Conservation (phyloP, 2,113 vertebrate genomes). For the Cepphus grylle region DNA sequence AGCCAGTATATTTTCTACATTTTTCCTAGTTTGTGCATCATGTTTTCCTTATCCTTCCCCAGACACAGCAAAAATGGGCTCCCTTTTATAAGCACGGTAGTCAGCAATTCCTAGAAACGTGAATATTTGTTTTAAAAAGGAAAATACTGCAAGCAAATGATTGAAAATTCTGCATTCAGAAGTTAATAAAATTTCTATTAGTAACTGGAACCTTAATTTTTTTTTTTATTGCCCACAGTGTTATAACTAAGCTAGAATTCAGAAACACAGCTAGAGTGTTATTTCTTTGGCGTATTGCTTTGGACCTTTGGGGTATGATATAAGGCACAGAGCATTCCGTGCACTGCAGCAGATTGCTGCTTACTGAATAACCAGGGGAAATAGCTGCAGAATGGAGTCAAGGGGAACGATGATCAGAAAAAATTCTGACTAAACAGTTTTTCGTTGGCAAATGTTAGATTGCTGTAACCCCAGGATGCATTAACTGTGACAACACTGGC, state of each 20-base stretch:
- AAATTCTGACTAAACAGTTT: background rate
- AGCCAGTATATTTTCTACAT: constrained; percentile 15
- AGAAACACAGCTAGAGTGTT: constrained; percentile 14
- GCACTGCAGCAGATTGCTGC: background rate
- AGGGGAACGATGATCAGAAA: background rate
- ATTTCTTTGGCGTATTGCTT: constrained; percentile 16
- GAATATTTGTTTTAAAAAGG: constrained; percentile 43
- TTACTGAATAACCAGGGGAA: constrained; percentile 17
- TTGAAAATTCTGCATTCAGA: background rate
- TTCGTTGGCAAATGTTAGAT: background rate
- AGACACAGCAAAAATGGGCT: constrained; percentile 33
- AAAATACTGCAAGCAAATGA: background rate
- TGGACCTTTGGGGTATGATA: constrained; percentile 42
- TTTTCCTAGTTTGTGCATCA: constrained; percentile 35
- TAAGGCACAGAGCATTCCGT: constrained; percentile 18
- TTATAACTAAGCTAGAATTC: constrained; percentile 14
- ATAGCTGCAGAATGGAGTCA: background rate
- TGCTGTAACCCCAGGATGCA: background rate
- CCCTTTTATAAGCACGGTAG: background rate
- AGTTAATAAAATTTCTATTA: constrained; percentile 31
- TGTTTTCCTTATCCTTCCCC: constrained; percentile 45
- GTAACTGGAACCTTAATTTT: background rate
- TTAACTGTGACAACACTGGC: background rate
- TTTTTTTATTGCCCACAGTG: background rate
- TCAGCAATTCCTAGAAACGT: constrained; percentile 43